Base-by-base conservation (phyloP, 1,140 invertebrate genomes). In the Lepidurus couesii region DNA sequence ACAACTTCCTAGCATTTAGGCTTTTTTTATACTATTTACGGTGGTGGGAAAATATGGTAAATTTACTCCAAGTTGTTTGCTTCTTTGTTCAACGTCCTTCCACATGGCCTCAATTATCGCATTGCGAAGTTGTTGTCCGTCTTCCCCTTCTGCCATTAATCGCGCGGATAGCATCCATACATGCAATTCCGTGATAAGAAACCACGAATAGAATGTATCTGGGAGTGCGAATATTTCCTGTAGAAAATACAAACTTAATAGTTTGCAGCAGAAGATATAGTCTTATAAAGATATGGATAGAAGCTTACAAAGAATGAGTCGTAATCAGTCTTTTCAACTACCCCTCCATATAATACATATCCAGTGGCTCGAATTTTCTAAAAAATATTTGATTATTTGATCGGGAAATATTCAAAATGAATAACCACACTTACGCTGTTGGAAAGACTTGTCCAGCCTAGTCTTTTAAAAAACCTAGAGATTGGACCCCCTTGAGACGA, bases 161-260 rank as follows among this genome's bases (percentile, higher is more conserved):
- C 93, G 87, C 16, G 90, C 88, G 83, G 91, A 86, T 9, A 95
- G 81, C 86, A 95, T 89, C 94, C 94, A 96, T 1, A 95, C 88
- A 84, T 96, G 93, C 21, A 95, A 84, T 84, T 95, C 93, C 2
- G 92, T 93, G 3, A 95, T 85, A 2, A 90, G 83, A 84, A 94
- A 95, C 93, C 93, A 95, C 1, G 93, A 93, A 81, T 89, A 88
- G 83, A 93, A 93, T 44, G 92, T 93, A 81, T 95, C 93, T 26
- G 89, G 87, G 83, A 95, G 84, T 73, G 91, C 85, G 78, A 91
- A 90, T 82, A 89, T 89, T 87, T 86, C 82, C 86, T 91, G 89
- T 13, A 24, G 79, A 42, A 44, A 11, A 77, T 45, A 44, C 53
- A 65, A 65, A 21, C 8, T 65, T 13, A 7, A 24, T 21, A 65